Evolutionary conservation across 2,113 vertebrate genomes (phyloP).

Genomic region (Tonatia bakeri): DNA sequence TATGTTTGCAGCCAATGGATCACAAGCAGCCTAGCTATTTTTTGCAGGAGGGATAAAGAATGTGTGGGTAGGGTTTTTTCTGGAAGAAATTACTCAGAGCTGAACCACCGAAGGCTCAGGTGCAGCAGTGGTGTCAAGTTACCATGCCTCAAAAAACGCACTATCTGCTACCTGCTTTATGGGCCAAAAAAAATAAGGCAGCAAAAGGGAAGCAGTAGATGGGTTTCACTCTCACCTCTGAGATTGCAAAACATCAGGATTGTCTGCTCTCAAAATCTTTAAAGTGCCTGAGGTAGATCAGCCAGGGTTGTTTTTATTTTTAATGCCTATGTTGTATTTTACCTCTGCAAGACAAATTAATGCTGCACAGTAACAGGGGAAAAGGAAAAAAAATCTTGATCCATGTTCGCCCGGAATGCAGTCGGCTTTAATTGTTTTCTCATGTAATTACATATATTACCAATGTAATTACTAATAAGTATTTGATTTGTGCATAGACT

Average conservation of each 20-base stretch:
- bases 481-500: conserved; percentile 57
- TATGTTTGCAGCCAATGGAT: neutral
- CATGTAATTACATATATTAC: conserved; percentile 77
- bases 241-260: neutral
- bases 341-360: conserved; percentile 74
- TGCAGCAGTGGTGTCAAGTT: fast-evolving
- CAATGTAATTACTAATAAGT: conserved; percentile 71
- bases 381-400: conserved; percentile 58
- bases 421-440: conserved; percentile 76
- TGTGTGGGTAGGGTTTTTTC: neutral
- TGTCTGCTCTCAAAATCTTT: conserved; percentile 37
- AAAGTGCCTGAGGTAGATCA: conserved; percentile 25
- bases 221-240: conserved; percentile 33
- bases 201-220: neutral
- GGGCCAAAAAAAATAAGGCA: conserved; percentile 10
- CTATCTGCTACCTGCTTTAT: neutral
- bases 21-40: neutral
- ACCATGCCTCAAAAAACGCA: neutral
- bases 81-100: neutral
- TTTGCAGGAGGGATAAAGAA: neutral
- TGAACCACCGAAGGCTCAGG: neutral
- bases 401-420: conserved; percentile 68
- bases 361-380: neutral
- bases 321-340: conserved; percentile 35
- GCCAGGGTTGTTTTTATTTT: neutral